These are phyloP conservation scores for Melolontha melolontha DNA, from an alignment of 2,888 invertebrate species.

Conservation along the genomic window DNA sequence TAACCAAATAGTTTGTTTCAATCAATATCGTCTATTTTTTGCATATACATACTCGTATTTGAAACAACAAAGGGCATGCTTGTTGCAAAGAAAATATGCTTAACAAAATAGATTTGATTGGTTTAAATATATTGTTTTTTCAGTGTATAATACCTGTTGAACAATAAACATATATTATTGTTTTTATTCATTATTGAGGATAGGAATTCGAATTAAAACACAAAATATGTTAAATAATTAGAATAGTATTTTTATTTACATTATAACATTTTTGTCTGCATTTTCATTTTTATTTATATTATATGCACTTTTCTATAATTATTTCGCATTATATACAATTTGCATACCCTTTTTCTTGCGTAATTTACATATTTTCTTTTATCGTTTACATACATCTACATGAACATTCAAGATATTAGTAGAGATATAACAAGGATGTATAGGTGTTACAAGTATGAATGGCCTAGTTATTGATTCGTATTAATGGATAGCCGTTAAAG, in stretches of 20 bases:
- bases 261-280: constrained; percentile 18
- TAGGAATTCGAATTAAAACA: constrained; percentile 1
- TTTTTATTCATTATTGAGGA: too few relatives aligned
- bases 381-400: constrained; percentile 27
- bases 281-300: constrained; percentile 31
- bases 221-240: constrained; percentile 32
- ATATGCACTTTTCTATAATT: constrained; percentile 28
- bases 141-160: too few relatives aligned
- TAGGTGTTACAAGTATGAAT: constrained; percentile 30
- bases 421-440: constrained; percentile 32
- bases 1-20: too few relatives aligned
- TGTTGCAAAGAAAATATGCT: too few relatives aligned
- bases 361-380: constrained; percentile 27
- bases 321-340: constrained; percentile 33
- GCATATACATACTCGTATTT: too few relatives aligned
- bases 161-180: too few relatives aligned
- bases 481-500: constrained; percentile 15
- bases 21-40: too few relatives aligned
- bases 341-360: constrained; percentile 30
- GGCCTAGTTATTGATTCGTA: constrained; percentile 23
- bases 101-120: too few relatives aligned
- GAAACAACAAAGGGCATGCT: too few relatives aligned
- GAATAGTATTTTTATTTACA: constrained; percentile 34
- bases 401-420: constrained; percentile 33
- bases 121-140: too few relatives aligned